Evolutionary conservation across 1,140 invertebrate genomes (phyloP), one percentile per base, ranked within the genome.

Genomic region (Palaemon carinicauda): DNA sequence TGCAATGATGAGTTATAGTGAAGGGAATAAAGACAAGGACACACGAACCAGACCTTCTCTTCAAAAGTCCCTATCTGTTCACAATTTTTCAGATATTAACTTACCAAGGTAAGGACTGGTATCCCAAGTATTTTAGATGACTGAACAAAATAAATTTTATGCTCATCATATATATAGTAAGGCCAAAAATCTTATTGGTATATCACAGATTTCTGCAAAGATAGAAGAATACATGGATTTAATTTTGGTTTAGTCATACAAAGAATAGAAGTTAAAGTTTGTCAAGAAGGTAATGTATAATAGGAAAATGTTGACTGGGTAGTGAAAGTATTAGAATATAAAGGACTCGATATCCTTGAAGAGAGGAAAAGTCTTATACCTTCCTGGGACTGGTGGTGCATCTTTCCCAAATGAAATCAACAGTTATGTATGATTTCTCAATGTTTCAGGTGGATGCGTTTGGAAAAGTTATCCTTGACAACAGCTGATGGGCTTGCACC

Each of bases 401-500:
- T n/a, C n/a, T n/a, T n/a, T n/a, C n/a, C n/a, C n/a, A n/a, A n/a
- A n/a, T n/a, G n/a, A n/a, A n/a, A n/a, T n/a, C n/a, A n/a, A n/a
- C n/a, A n/a, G n/a, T n/a, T n/a, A n/a, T n/a, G 96, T 90, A 96
- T 96, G 91, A 96, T 96, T 84, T 71, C 29, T 51, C 60, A 60
- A 52, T 24, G 15, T 74, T 89, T 91, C 81, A 94, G 96, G 73
- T 99, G 98, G 98, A 98, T 99, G 97, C 97, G 97, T 90, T 92
- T 99, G 19, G 93, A 98, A 7, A 96, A 96, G 87, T 97, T 99
- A 27, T 95, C 98, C 89, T 90, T 99, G 10, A 95, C 95, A 81
- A 98, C 98, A 0, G 98, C 97, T 0, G 98, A 99, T 91, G 97
- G 98, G 0, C 91, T 99, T 56, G 97, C 97, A 50, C 97, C 98